Percentiles rank a stretch among this genome's conserved stretches.
These are phyloP conservation scores for Paradoxurus hermaphroditus DNA, from an alignment of 2,113 vertebrate genomes.

Conservation along the genomic window DNA sequence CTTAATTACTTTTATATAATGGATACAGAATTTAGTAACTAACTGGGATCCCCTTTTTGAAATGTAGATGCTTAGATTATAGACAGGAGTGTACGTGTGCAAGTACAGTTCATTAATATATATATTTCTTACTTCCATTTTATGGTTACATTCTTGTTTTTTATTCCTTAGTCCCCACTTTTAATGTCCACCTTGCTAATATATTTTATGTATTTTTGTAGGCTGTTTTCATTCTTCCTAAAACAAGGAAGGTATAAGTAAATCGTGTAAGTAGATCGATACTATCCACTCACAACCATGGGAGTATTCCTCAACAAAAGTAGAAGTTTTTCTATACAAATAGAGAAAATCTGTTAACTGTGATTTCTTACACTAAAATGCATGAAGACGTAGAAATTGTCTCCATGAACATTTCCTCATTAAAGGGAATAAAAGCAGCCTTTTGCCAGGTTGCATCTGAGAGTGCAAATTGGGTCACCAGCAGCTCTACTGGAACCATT, in stretches of 20 bases:
- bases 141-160: conserved; percentile 22
- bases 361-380: neutral
- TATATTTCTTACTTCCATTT: neutral
- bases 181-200: conserved; percentile 15
- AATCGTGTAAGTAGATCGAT: neutral
- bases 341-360: neutral
- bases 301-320: neutral
- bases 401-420: neutral
- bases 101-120: neutral
- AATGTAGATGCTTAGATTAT: neutral
- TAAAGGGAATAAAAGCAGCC: neutral
- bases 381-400: neutral
- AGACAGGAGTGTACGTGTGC: neutral
- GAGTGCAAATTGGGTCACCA: too few species aligned
- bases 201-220: conserved; percentile 24
- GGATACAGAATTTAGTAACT: conserved; percentile 5
- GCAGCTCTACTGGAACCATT: too few species aligned
- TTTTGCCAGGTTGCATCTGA: too few species aligned
- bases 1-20: neutral
- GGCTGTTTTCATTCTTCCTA: neutral
- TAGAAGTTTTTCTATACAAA: neutral
- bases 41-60: neutral
- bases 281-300: neutral
- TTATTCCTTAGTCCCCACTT: conserved; percentile 20
- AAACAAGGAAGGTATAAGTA: conserved; percentile 25